These are phyloP conservation scores for Rhamphomyia laevipes DNA, from an alignment of 2,888 invertebrate species.

Conservation along the genomic window DNA sequence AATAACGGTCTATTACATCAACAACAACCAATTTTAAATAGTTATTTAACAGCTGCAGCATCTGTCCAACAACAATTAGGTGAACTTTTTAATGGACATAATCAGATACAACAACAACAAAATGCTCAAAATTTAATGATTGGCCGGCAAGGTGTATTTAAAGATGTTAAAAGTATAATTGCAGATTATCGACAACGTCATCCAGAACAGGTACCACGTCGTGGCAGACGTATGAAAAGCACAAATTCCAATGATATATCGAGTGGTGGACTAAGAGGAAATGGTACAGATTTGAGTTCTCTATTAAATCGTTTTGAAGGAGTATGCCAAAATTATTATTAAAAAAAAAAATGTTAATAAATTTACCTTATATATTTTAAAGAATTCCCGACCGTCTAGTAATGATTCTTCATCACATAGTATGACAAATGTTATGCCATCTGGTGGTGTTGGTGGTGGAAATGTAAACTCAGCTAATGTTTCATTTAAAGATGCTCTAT, in stretches of 20 bases:
- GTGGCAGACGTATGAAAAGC: slow-evolving; percentile 49
- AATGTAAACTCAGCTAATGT: slow-evolving; percentile 27
- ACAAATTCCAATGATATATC: slow-evolving; percentile 4
- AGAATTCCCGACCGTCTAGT: slow-evolving; percentile 37
- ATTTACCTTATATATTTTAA: background rate
- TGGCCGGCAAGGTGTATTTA: slow-evolving; percentile 64
- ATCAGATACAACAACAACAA: slow-evolving; percentile 13
- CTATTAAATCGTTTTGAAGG: background rate
- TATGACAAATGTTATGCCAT: slow-evolving; percentile 32
- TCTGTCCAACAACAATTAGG: slow-evolving; percentile 18
- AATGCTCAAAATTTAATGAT: slow-evolving; percentile 20
- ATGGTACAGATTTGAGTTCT: background rate
- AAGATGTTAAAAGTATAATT: slow-evolving; percentile 71
- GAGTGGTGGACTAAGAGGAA: background rate
- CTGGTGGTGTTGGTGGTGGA: slow-evolving; percentile 23
- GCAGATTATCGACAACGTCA: slow-evolving; percentile 68
- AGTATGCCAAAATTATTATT: background rate
- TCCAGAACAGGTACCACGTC: slow-evolving; percentile 58
- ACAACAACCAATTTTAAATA: slow-evolving; percentile 17
- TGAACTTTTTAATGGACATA: slow-evolving; percentile 20
- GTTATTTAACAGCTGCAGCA: slow-evolving; percentile 18
- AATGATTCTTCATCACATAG: slow-evolving; percentile 41
- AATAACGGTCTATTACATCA: background rate
- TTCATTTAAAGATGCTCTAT: slow-evolving; percentile 59
- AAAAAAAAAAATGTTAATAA: background rate